phyloP scores from a whole-genome alignment of 2,113 vertebrate genomes.

The Pachycephala philippinensis region DNA sequence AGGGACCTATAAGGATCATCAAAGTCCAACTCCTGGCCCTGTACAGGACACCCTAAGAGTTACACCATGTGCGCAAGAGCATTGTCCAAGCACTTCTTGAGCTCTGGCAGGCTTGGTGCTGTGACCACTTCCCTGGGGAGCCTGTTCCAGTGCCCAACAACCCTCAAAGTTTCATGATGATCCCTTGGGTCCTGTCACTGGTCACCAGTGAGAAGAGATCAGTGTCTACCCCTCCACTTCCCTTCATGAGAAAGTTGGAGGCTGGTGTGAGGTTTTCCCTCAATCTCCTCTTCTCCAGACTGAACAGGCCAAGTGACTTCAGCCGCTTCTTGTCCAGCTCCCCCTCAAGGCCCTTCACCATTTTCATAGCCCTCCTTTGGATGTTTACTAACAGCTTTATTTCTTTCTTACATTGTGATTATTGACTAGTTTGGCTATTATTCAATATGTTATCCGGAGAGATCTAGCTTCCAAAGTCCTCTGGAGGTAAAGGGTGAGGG shows the following conservation, averaged over 20 bases:
- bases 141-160: background rate
- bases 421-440: background rate
- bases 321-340: accelerated
- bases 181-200: background rate
- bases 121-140: background rate
- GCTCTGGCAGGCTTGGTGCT: background rate
- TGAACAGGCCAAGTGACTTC: background rate
- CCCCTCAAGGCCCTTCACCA: background rate
- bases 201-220: background rate
- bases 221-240: background rate
- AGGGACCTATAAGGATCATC: background rate
- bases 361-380: background rate
- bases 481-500: background rate
- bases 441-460: background rate
- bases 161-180: accelerated
- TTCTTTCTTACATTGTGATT: background rate
- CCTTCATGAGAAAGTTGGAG: background rate
- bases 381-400: background rate
- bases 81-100: background rate
- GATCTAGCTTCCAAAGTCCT: background rate
- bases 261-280: background rate
- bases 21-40: background rate
- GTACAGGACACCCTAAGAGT: background rate
- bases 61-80: background rate
- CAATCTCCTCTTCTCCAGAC: background rate